These are phyloP conservation scores for Vireo griseus DNA, from an alignment of 2,797 vertebrate species.

Conservation along the genomic window DNA sequence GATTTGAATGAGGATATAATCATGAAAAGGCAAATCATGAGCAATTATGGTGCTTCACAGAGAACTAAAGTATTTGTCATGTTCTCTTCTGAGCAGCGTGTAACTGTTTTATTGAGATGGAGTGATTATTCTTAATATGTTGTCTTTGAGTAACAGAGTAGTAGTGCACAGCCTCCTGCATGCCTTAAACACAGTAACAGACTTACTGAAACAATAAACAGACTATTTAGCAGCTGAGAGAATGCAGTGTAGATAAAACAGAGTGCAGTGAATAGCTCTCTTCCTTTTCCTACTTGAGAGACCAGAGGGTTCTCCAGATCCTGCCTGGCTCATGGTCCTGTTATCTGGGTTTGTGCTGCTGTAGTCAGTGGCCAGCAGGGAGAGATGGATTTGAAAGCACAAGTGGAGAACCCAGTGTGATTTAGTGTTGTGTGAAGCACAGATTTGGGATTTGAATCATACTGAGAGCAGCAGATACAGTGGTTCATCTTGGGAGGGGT, in stretches of 20 bases:
- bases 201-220: not conserved
- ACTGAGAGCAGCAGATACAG: not conserved
- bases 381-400: not conserved
- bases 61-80: not conserved
- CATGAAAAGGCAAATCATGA: slow-evolving; percentile 11
- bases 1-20: not conserved
- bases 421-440: not conserved
- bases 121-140: slow-evolving; percentile 27
- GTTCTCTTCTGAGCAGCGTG: not conserved
- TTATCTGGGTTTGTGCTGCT: not conserved
- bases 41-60: not conserved
- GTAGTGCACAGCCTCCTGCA: not conserved
- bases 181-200: not conserved
- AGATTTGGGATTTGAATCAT: not conserved
- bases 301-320: not conserved
- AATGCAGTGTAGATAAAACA: not conserved
- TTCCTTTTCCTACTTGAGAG: not conserved
- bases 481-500: not conserved
- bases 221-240: not conserved
- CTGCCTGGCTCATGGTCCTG: not conserved
- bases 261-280: not conserved
- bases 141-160: not conserved
- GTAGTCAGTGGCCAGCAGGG: not conserved
- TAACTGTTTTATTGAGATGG: slow-evolving; percentile 17
- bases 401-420: not conserved